phyloP scores from a whole-genome alignment of 2,888 invertebrate genomes.

The Tinea trinotella region DNA sequence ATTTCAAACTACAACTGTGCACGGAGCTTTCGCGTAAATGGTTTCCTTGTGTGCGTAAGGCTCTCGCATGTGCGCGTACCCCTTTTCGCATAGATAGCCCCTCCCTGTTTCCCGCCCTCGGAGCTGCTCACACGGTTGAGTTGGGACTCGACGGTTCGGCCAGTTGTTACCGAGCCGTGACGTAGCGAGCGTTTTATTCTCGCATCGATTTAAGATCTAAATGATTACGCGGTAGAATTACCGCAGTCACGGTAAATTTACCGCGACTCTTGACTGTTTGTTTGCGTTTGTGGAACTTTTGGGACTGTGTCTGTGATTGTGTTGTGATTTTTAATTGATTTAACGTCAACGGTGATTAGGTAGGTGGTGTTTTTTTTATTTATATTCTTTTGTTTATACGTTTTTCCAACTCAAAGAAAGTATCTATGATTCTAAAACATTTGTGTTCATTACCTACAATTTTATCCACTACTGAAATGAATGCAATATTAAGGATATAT shows the following conservation, averaged over 20 bases:
- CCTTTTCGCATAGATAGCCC: conserved; percentile 42
- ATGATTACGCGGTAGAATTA: conserved; percentile 54
- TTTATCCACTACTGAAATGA: too few species aligned
- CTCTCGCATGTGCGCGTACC: conserved; percentile 49
- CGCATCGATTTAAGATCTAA: conserved; percentile 53
- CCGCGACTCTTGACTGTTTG: conserved; percentile 4
- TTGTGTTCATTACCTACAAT: too few species aligned
- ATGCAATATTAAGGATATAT: too few species aligned
- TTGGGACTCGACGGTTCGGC: conserved; percentile 70
- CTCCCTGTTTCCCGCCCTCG: conserved; percentile 52
- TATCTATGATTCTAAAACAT: too few species aligned
- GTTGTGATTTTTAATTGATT: conserved; percentile 24
- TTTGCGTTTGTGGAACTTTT: conserved; percentile 19
- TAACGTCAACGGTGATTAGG: conserved; percentile 7
- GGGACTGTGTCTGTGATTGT: conserved; percentile 43
- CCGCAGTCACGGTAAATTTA: conserved; percentile 9
- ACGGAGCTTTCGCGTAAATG: conserved; percentile 42
- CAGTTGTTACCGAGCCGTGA: conserved; percentile 70
- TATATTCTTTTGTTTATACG: too few species aligned
- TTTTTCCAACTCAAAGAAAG: too few species aligned
- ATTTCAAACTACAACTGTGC: conserved; percentile 34
- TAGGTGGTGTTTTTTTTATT: conserved; percentile 29
- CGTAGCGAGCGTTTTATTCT: conserved; percentile 61
- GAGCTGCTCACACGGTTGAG: conserved; percentile 70
- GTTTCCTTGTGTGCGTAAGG: conserved; percentile 47